Evolutionary conservation across 2,797 vertebrate genomes (phyloP), one percentile per base, ranked within the genome.

Genomic region (Chrysocyon brachyurus): DNA sequence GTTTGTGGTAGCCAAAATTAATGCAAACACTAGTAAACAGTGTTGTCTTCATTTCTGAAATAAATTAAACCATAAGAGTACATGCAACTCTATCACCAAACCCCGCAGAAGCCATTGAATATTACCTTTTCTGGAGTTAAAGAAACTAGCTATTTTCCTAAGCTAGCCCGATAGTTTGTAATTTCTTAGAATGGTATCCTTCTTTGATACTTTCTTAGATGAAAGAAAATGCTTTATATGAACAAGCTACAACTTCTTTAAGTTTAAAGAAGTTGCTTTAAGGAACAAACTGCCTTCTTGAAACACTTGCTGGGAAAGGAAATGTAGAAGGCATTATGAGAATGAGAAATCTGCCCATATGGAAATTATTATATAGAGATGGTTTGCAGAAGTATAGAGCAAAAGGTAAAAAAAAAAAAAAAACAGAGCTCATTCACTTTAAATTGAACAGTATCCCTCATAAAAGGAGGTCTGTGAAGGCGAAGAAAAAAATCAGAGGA

Each of bases 171-270:
- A 72, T 31, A 83, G 28, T 78, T 89, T 95, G 16, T 72, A 90
- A 17, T 96, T 95, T 16, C 12, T 95, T 94, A 95, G 52, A 90
- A 94, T 96, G 28, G 22, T 77, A 1, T 73, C 75, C 97, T 94
- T 96, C n/a, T 77, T 92, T 96, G 57, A 85, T 88, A 14, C 7
- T 96, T 95, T 97, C 73, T 92, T 89, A 49, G 40, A 93, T 97
- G 46, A 95, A 95, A 97, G 36, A 92, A 94, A 87, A 31, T 63
- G 36, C 36, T 97, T 94, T 91, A 40, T 52, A 36, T 72, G n/a
- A 96, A 88, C 46, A 95, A 87, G 63, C 33, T 95, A 82, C 88
- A 93, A 92, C 14, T 93, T 90, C 70, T 89, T 88, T 87, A 91
- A 83, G 36, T n/a, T 95, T 92, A 92, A 90, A 95, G 81, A 89